phyloP scores from a whole-genome alignment of 1,140 invertebrate species.

The Leptopilina boulardi region DNA sequence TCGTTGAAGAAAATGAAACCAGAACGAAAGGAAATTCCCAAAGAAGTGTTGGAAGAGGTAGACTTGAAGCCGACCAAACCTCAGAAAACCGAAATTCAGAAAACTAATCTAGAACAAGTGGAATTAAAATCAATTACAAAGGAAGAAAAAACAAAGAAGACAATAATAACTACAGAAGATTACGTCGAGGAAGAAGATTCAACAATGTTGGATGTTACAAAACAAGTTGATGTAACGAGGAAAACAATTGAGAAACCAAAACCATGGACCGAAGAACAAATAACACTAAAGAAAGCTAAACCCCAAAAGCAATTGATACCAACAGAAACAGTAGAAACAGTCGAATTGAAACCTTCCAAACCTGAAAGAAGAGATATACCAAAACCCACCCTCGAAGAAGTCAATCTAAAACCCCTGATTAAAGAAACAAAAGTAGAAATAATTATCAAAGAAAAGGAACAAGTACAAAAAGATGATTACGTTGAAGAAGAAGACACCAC shows the following conservation, averaged over 20 bases:
- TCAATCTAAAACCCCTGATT: slow-evolving; percentile 68
- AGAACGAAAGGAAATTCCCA: slow-evolving; percentile 68
- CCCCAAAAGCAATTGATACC: slow-evolving; percentile 65
- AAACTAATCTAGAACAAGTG: slow-evolving; percentile 70
- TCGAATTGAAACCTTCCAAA: slow-evolving; percentile 77
- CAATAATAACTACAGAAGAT: slow-evolving; percentile 38
- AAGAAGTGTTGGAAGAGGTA: slow-evolving; percentile 69
- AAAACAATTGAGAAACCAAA: slow-evolving; percentile 58
- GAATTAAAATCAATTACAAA: slow-evolving; percentile 65
- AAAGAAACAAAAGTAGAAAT: slow-evolving; percentile 50
- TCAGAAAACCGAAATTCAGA: slow-evolving; percentile 60
- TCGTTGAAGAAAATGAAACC: slow-evolving; percentile 66
- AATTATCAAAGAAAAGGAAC: too few relatives aligned
- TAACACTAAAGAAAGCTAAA: slow-evolving; percentile 63
- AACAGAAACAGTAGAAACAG: slow-evolving; percentile 58
- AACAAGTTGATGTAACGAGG: slow-evolving; percentile 38
- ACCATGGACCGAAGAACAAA: slow-evolving; percentile 76
- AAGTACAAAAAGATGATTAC: slow-evolving; percentile 35
- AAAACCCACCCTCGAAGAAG: slow-evolving; percentile 64
- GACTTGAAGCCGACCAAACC: slow-evolving; percentile 75
- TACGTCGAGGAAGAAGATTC: slow-evolving; percentile 54
- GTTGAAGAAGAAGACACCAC: slow-evolving; percentile 57
- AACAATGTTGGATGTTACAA: slow-evolving; percentile 31
- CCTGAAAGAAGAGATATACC: slow-evolving; percentile 61
- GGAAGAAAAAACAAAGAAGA: slow-evolving; percentile 56